Evolutionary conservation across 1,140 invertebrate genomes (phyloP), one percentile per base, ranked within the genome.

Genomic region (Samia ricini): DNA sequence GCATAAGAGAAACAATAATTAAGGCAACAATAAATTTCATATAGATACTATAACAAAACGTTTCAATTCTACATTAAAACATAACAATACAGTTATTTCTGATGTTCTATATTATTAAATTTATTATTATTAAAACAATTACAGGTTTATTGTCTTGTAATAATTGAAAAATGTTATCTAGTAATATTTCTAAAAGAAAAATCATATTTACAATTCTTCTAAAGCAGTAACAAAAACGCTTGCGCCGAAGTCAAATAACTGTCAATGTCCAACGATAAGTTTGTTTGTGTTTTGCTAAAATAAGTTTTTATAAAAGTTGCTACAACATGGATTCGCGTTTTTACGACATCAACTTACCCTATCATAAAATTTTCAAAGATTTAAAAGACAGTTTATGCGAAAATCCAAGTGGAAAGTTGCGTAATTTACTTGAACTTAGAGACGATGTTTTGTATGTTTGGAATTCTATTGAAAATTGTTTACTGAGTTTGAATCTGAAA

Each of bases 381-480:
- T 73, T 94, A 33, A 92, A 91, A 63, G 85, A 90, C 36, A 84
- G 85, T 71, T 81, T 94, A 10, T 80, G 91, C 12, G 91, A 92
- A 74, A 85, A 84, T 76, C 57, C 71, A 33, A 86, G 84, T 58
- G 91, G 85, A n/a, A 93, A 94, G 61, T 92, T 94, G 18, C 84
- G 90, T 51, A 94, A 94, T 81, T 91, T 94, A 52, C 71, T 94
- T 6, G 91, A 92, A 66, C 91, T 94, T 33, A 91, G 91, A 51
- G 93, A 94, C 64, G 92, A 93, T 77, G 90, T 94, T 66, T 84
- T 94, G 18, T 95, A 93, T 69, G 89, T 92, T 60, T 95, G 94
- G 94, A 92, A 93, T 76, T 89, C 91, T 2, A 79, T 91, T 20
- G 93, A 94, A 79, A 93, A 91, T 69, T 94, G 93, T 81, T 88